A percentile compares a stretch with the other conserved stretches of the same genome.
These are phyloP conservation scores for Recurvirostra avosetta DNA, from an alignment of 2,113 vertebrate species.

Conservation along the genomic window DNA sequence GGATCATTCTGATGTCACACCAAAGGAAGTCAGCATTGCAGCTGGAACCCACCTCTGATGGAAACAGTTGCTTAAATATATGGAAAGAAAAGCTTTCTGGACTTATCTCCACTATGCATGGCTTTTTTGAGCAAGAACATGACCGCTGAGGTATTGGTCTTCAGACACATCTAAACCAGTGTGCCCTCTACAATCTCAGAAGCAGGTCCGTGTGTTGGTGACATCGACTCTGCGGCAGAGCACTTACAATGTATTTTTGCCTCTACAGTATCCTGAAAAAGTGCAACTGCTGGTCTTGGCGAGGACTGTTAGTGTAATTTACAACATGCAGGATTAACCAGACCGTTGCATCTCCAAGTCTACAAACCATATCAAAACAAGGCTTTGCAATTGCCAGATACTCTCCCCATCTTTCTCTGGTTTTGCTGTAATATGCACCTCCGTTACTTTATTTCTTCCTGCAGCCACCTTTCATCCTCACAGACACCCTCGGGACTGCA, in stretches of 20 bases:
- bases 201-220: neutral
- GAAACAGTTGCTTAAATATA: neutral
- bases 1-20: neutral
- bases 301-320: neutral
- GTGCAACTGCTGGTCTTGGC: neutral
- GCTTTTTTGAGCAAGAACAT: neutral
- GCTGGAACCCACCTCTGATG: neutral
- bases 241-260: neutral
- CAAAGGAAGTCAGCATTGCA: neutral
- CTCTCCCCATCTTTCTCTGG: neutral
- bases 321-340: neutral
- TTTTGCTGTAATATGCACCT: neutral
- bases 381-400: neutral
- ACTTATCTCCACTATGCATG: neutral
- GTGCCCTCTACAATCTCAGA: neutral
- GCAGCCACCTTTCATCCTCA: neutral
- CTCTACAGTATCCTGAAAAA: neutral
- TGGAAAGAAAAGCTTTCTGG: neutral
- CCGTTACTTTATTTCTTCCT: neutral
- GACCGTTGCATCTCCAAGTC: neutral
- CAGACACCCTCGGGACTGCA: rapidly evolving
- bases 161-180: neutral
- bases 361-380: neutral
- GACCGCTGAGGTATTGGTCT: neutral
- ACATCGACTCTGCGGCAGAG: neutral